Base-by-base conservation (phyloP, 2,888 invertebrate genomes). In the Xestoiulus laeticollis region DNA sequence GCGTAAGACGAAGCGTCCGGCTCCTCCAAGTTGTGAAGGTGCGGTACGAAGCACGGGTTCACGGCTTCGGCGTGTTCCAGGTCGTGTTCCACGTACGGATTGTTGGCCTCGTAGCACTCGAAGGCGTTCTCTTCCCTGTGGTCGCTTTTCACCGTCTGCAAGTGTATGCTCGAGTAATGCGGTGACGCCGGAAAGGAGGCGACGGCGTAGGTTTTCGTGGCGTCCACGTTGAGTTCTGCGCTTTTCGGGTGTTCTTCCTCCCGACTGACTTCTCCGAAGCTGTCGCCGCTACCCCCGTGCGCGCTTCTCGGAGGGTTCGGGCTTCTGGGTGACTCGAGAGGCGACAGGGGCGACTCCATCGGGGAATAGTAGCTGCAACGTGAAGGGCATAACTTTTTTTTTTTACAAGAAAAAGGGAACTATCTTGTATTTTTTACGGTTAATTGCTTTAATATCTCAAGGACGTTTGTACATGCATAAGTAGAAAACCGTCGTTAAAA, bases 351-450 rank as follows among this genome's bases (percentile, higher is more conserved):
- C 44, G 87, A 87, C 53, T 83, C 87, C 48, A 85, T 38, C 22
- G 84, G 83, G 16, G 85, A 87, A 30, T 83, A 48, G 48, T 87
- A 87, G 33, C 87, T 87, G 33, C 16, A 86, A 84, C 22, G 33
- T n/a, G 12, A 84, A 84, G 43, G 33, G 43, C 43, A 84, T 33
- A 19, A 33, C 43, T 33, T 38, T 38, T 38, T 38, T 38, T 38
- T 5, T 84, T 19, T 6, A 53, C 53, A 84, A n/a, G 5, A 38
- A 43, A 6, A 38, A 14, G 38, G 33, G 85, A 38, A 16, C n/a
- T n/a, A 85, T 85, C 43, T 12, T 16, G 14, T 33, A 19, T n/a
- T 33, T 32, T 83, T 83, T 12, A n/a, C 14, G 4, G 12, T 16
- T n/a, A 83, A 32, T 83, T 16, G 22, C 16, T 30, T 83, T 83